phyloP scores from a whole-genome alignment of 92 coral and sea anemone species.

The Diadumene lineata region DNA sequence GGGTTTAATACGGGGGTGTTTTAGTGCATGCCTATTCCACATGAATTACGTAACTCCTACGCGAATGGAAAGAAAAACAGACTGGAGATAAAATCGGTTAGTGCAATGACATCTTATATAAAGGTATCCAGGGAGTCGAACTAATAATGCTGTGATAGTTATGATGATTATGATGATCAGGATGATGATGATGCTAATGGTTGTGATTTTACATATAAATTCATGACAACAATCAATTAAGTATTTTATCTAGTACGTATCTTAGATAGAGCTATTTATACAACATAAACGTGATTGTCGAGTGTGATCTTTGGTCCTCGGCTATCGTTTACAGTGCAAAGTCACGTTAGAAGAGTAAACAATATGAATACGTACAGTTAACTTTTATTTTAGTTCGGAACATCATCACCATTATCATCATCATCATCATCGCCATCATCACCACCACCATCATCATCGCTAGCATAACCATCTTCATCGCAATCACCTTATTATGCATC shows the following conservation, averaged over 20 bases:
- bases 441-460: background rate
- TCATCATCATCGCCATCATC: background rate
- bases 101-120: too few relatives aligned
- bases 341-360: background rate
- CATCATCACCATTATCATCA: background rate
- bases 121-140: too few relatives aligned
- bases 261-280: too few relatives aligned
- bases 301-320: background rate
- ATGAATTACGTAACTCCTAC: too few relatives aligned
- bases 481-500: background rate
- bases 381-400: background rate
- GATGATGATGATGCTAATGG: background rate
- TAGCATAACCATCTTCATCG: background rate
- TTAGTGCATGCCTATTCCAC: too few relatives aligned
- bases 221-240: background rate
- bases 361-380: background rate
- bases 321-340: background rate
- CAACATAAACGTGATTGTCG: background rate
- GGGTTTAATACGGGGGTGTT: too few relatives aligned
- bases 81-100: too few relatives aligned
- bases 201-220: too few relatives aligned
- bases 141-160: too few relatives aligned
- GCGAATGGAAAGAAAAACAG: too few relatives aligned
- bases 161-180: background rate
- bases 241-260: too few relatives aligned